phyloP scores from a whole-genome alignment of 2,797 vertebrate species.

The Etheostoma nigrum region DNA sequence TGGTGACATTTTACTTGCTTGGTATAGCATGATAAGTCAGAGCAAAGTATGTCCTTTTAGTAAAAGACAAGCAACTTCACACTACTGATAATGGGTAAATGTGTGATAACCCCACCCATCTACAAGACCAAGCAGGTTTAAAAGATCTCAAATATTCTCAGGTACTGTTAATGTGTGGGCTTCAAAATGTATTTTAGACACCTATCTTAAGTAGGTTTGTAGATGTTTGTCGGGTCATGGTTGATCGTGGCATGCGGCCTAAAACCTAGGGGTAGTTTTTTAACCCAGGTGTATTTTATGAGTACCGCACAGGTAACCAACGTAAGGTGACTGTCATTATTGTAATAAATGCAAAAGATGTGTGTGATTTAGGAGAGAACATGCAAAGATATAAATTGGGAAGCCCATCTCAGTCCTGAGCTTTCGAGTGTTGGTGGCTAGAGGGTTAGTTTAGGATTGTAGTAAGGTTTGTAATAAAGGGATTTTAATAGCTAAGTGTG shows the following conservation, averaged over 20 bases:
- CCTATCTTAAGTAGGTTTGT: conserved; percentile 9
- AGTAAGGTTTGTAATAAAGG: conserved; percentile 29
- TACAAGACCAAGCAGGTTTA: conserved; percentile 19
- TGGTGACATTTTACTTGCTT: neutral
- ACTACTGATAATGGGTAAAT: neutral
- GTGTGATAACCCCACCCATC: neutral
- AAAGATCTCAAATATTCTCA: conserved; percentile 11
- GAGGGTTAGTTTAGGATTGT: conserved; percentile 25
- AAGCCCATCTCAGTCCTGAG: conserved; percentile 58
- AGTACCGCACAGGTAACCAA: conserved; percentile 1
- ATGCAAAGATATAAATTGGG: conserved; percentile 61
- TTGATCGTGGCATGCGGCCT: neutral
- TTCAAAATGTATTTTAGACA: conserved; percentile 10
- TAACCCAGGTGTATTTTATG: neutral
- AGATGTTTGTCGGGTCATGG: neutral
- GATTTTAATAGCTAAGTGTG: conserved; percentile 8
- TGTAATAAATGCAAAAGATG: conserved; percentile 22
- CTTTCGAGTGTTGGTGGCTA: conserved; percentile 28
- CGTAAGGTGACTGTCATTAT: conserved; percentile 6
- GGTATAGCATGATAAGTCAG: neutral
- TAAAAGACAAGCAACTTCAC: conserved; percentile 15
- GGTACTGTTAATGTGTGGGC: conserved; percentile 16
- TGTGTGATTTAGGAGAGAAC: conserved; percentile 32
- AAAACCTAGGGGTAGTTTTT: neutral
- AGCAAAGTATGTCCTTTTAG: conserved; percentile 3